Evolutionary conservation across 35 echinoderm and acorn worm genomes (phyloP), one percentile per base, ranked within the genome.

Genomic region (Ophiothrix spiculata): DNA sequence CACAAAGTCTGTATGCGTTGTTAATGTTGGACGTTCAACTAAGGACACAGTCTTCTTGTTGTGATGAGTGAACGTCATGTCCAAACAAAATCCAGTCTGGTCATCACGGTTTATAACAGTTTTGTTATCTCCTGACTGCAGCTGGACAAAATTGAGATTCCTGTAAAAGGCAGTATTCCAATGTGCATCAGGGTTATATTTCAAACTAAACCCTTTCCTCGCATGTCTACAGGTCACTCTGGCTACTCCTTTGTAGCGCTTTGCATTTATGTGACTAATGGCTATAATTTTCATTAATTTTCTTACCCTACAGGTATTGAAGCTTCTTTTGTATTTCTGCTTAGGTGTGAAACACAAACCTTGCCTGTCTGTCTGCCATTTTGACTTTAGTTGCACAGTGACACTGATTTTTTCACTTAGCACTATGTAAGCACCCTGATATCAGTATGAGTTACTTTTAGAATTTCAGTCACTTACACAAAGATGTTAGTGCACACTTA

Each of bases 231-330:
- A 85, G 13, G 40, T 75, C 4, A 85, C 56, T 32, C 40, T 45
- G 56, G 83, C 83, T 36, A 75, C 34, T 60, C 83, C 83, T 36
- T 85, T 85, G 60, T 85, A 85, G 1, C 83, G 2, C 39, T 85
- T 85, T 6, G 83, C 56, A 33, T n/a, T n/a, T n/a, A n/a, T n/a
- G n/a, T n/a, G n/a, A n/a, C n/a, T n/a, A n/a, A n/a, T n/a, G n/a
- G n/a, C n/a, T n/a, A n/a, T n/a, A n/a, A n/a, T n/a, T n/a, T n/a
- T n/a, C n/a, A n/a, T n/a, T n/a, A n/a, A n/a, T n/a, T n/a, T n/a
- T n/a, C n/a, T n/a, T n/a, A n/a, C n/a, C n/a, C n/a, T n/a, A n/a
- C n/a, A n/a, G n/a, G n/a, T n/a, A n/a, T n/a, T n/a, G n/a, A n/a
- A n/a, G n/a, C n/a, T n/a, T n/a, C n/a, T n/a, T n/a, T n/a, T n/a